Evolutionary conservation across 2,888 invertebrate genomes (phyloP), one percentile per base, ranked within the genome.

Genomic region (Synanthedon tipuliformis): DNA sequence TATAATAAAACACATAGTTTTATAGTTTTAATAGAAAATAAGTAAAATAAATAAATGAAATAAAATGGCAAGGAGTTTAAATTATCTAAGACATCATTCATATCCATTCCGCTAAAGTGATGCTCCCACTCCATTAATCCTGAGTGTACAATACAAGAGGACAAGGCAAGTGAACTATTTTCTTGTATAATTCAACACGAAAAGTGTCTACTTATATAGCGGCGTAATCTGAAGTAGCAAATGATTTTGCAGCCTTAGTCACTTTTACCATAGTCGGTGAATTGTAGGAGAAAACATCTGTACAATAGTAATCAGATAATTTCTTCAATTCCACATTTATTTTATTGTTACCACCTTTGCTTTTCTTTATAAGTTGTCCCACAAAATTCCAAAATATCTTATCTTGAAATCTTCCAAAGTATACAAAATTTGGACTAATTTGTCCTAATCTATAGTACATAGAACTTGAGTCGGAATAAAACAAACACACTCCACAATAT

Each of bases 241-340:
- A 66, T 2, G 68, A 61, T 4, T 23, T 51, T 1, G 72, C 79
- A 7, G 81, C 79, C 57, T 78, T 80, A 53, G 64, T 68, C 1
- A 82, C 78, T 52, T 64, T 77, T 5, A 75, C 54, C 86, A 86
- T 86, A 0, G 79, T 81, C 1, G 72, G 68, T 0, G 86, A 86
- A 58, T 86, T 86, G 40, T 63, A 77, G 0, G 78, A 71, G 54
- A 78, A 86, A 1, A 79, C 64, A 59, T 85, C 84, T 0, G 81
- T 71, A 56, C 85, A 85, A 55, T 81, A 86, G 62, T 84, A 86
- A 48, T 83, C 80, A 41, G 63, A 59, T 3, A 86, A 51, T 3
- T 55, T 57, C 56, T 67, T 68, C 77, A 85, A 70, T 2, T 75
- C 69, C 3, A 85, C 69, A 4, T 74, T 59, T 8, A 81, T 45